Percentiles rank a stretch among this genome's conserved stretches.
These are phyloP conservation scores for Dendrocincla tyrannina DNA, from an alignment of 2,797 vertebrate genomes.

Conservation along the genomic window DNA sequence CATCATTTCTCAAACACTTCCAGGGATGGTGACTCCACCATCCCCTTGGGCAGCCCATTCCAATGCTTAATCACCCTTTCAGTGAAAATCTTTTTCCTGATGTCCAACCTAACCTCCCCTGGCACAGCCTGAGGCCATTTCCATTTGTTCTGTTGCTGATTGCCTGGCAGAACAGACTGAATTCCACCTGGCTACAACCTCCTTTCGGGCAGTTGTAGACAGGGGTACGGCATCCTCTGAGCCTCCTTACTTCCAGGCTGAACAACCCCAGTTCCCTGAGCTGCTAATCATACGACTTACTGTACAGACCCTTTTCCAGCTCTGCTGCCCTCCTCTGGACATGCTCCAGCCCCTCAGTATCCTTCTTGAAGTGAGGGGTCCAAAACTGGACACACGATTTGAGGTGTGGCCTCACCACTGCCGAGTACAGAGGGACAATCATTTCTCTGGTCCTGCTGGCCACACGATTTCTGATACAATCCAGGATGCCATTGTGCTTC, in stretches of 20 bases:
- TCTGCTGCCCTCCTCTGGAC: background rate
- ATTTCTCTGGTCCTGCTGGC: background rate
- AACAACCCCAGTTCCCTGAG: background rate
- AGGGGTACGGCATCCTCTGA: background rate
- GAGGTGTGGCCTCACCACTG: background rate
- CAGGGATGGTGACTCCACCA: background rate
- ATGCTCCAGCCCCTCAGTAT: fast-evolving
- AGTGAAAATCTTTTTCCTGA: background rate
- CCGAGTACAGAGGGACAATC: fast-evolving
- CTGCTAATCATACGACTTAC: background rate
- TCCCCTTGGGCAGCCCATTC: background rate
- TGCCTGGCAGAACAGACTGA: background rate
- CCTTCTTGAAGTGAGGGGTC: background rate
- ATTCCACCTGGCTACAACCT: background rate
- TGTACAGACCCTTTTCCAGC: background rate
- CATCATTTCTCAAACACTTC: background rate
- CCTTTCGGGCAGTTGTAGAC: background rate
- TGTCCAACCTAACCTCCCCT: background rate
- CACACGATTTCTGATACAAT: background rate
- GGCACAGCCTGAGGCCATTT: background rate
- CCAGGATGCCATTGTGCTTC: background rate
- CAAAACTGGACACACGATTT: background rate
- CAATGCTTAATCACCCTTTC: background rate
- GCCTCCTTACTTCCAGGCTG: background rate
- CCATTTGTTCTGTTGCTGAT: background rate